These are phyloP conservation scores for Volucella inflata DNA, from an alignment of 2,888 invertebrate species.

Conservation along the genomic window DNA sequence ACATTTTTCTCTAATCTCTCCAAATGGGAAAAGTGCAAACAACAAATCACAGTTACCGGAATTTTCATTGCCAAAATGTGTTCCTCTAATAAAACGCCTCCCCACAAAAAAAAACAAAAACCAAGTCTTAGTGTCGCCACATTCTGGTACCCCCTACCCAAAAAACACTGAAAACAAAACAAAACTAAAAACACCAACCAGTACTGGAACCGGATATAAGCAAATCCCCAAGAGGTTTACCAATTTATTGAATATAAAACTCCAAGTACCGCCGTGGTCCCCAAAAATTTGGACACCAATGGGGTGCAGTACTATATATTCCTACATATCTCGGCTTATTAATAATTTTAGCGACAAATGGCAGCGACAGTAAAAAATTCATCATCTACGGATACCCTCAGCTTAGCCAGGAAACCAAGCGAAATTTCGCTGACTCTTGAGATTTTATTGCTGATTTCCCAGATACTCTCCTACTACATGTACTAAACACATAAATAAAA, in stretches of 20 bases:
- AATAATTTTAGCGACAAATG: slow-evolving; percentile 72
- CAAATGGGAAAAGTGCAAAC: not conserved
- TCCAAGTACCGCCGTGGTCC: slow-evolving; percentile 21
- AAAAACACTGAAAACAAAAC: not conserved
- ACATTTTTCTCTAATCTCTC: slow-evolving; percentile 45
- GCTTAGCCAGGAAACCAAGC: slow-evolving; percentile 29
- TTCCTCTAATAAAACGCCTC: slow-evolving; percentile 23
- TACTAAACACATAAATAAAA: slow-evolving; percentile 16
- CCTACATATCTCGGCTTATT: slow-evolving; percentile 36
- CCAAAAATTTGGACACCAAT: no score
- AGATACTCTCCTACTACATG: slow-evolving; percentile 28
- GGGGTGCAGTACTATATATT: not conserved
- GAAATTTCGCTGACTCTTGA: slow-evolving; percentile 63
- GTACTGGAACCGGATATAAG: slow-evolving; percentile 27
- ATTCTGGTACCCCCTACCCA: not conserved
- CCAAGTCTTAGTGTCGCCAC: slow-evolving; percentile 2
- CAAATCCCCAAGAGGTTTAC: slow-evolving; percentile 56
- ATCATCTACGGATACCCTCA: slow-evolving; percentile 33
- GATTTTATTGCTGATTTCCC: slow-evolving; percentile 68
- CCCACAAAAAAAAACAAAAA: not conserved
- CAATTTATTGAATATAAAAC: slow-evolving; percentile 71
- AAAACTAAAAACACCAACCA: slow-evolving; percentile 19
- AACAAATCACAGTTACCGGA: slow-evolving; percentile 40
- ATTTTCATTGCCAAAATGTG: slow-evolving; percentile 33
- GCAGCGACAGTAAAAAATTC: slow-evolving; percentile 63